phyloP scores from a whole-genome alignment of 2,113 vertebrate species.

The Callocephalon fimbriatum region DNA sequence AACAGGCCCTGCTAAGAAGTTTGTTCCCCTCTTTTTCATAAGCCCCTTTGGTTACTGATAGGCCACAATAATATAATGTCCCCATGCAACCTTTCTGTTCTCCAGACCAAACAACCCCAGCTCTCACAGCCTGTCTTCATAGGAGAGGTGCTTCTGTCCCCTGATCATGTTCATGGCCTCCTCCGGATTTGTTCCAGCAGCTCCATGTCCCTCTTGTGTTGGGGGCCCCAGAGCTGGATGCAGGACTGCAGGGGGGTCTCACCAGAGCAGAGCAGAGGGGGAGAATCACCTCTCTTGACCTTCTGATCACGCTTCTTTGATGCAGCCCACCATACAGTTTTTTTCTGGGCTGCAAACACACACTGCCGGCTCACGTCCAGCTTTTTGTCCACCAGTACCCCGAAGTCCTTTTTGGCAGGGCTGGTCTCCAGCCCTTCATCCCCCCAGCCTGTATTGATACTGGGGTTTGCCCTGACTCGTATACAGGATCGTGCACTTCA shows the following conservation, averaged over 20 bases:
- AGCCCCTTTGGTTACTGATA: background rate
- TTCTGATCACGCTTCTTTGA: rapidly evolving
- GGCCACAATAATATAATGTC: background rate
- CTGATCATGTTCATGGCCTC: background rate
- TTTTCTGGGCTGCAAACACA: rapidly evolving
- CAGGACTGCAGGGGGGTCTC: rapidly evolving
- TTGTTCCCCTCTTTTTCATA: background rate
- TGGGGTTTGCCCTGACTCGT: rapidly evolving
- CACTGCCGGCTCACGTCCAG: background rate
- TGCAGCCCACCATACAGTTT: background rate
- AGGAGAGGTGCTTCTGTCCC: background rate
- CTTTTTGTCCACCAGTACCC: rapidly evolving
- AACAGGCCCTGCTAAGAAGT: background rate
- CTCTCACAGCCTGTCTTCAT: background rate
- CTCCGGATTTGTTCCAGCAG: background rate
- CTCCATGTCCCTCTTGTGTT: background rate
- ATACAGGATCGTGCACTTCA: background rate
- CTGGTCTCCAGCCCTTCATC: background rate
- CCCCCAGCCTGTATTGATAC: rapidly evolving
- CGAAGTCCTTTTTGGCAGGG: rapidly evolving
- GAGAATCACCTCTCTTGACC: background rate
- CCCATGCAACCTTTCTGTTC: background rate
- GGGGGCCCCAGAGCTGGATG: rapidly evolving
- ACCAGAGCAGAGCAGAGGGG: background rate
- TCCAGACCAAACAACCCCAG: background rate